Base-by-base conservation (phyloP, 2,113 vertebrate genomes). In the Tragelaphus imberbis region DNA sequence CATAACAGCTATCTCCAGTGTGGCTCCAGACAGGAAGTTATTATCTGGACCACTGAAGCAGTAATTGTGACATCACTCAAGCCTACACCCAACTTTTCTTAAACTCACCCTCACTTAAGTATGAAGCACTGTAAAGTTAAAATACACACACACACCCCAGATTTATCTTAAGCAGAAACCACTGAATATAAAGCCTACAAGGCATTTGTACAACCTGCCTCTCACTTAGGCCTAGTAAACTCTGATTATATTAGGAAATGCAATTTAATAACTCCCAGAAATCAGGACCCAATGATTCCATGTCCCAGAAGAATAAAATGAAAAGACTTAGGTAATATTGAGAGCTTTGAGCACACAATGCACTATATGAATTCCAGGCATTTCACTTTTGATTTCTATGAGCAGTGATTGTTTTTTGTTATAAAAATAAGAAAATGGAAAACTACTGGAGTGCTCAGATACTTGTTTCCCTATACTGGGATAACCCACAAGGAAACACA, bases 311-410 rank as follows among this genome's bases (percentile, higher is more conserved):
- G 93, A 95, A 97, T 96, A 91, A 97, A 94, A 96, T 93, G 61
- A 88, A 94, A 96, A 79, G 2, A 58, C 33, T 94, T 97, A 9
- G 79, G 49, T 92, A 96, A 77, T 94, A 97, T 88, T 84, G 58
- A 84, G 40, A 95, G 40, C 40, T 97, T 94, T 97, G 40, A 61
- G 87, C 36, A 94, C 14, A 88, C 27, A 97, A 85, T 77, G 59
- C 71, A 59, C n/a, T 90, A 27, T 17, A 85, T 97, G 71, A 92
- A 92, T 58, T 58, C 58, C 16, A 92, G 88, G 47, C 21, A 75
- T 96, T 96, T 97, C 71, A 92, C n/a, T 93, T 97, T 97, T 92
- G 14, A 97, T 96, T 97, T 95, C 75, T 92, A 75, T 95, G 53
- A 94, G 44, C 75, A 95, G 59, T 92, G 75, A 88, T 87, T 88